Conservation (phyloP, 64 coral and sea anemone genomes). For the Trachythela sp. region DNA sequence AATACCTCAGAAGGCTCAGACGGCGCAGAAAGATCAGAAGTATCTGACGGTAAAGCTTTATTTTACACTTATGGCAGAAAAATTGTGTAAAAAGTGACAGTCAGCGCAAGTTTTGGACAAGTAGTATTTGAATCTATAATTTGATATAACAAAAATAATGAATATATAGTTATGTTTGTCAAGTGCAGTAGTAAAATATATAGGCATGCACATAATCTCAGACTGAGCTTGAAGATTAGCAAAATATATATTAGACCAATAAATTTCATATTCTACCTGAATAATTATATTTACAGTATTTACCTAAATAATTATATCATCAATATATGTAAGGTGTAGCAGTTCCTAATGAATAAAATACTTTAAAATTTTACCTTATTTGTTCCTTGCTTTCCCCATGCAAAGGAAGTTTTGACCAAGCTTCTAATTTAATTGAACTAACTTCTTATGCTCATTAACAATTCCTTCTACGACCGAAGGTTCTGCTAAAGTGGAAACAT, state of each 20-base stretch:
- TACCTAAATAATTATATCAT: background rate
- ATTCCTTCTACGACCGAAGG: constrained; percentile 81
- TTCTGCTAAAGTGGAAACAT: constrained; percentile 84
- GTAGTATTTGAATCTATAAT: no score
- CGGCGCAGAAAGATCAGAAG: no score
- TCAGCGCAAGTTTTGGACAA: no score
- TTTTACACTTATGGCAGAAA: background rate
- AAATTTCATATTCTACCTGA: background rate
- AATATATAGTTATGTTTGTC: no score
- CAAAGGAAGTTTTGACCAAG: no score
- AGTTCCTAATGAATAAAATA: background rate
- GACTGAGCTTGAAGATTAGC: no score
- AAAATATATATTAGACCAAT: no score
- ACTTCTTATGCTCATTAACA: constrained; percentile 69
- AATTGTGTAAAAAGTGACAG: background rate
- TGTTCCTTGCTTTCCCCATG: no score
- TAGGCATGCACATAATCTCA: no score
- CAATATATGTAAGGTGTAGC: background rate
- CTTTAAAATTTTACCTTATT: background rate
- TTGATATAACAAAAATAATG: no score
- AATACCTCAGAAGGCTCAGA: no score
- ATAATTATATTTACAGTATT: background rate
- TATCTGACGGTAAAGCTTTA: background rate
- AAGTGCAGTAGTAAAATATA: no score
- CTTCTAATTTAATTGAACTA: background rate